Percentiles rank a stretch among this genome's conserved stretches.
Conservation (phyloP, 2,888 invertebrate species). For the Andrena marginata region DNA sequence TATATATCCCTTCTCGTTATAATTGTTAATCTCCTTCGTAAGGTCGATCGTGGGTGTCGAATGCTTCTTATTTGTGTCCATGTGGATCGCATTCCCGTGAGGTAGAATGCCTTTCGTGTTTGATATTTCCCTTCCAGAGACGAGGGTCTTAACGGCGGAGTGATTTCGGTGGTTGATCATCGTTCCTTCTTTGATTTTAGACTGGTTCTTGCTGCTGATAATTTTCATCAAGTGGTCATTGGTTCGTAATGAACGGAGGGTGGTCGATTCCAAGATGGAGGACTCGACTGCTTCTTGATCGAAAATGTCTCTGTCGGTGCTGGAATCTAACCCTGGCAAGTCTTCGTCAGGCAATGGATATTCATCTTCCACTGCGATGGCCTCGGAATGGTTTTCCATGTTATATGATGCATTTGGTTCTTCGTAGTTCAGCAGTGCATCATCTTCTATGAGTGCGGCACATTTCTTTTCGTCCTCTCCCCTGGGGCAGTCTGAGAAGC, state of each 20-base stretch:
- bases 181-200: background rate
- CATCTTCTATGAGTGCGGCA: conserved; percentile 84
- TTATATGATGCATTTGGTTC: background rate
- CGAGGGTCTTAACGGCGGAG: conserved; percentile 15
- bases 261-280: conserved; percentile 74
- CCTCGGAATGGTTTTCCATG: background rate
- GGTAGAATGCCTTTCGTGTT: conserved; percentile 59
- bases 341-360: background rate
- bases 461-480: conserved; percentile 93
- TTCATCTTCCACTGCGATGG: background rate
- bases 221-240: conserved; percentile 36
- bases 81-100: conserved; percentile 61
- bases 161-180: background rate
- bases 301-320: conserved; percentile 26
- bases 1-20: conserved; percentile 87
- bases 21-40: conserved; percentile 79
- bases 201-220: background rate
- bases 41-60: conserved; percentile 36
- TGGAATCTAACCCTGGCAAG: conserved; percentile 32
- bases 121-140: conserved; percentile 76
- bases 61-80: conserved; percentile 56
- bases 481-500: conserved; percentile 89
- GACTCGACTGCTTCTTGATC: conserved; percentile 78
- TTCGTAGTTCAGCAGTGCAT: conserved; percentile 28
- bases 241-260: conserved; percentile 34